Evolutionary conservation across 2,888 invertebrate species (phyloP), one percentile per base, ranked within the genome.

Genomic region (Oscheius sp.): DNA sequence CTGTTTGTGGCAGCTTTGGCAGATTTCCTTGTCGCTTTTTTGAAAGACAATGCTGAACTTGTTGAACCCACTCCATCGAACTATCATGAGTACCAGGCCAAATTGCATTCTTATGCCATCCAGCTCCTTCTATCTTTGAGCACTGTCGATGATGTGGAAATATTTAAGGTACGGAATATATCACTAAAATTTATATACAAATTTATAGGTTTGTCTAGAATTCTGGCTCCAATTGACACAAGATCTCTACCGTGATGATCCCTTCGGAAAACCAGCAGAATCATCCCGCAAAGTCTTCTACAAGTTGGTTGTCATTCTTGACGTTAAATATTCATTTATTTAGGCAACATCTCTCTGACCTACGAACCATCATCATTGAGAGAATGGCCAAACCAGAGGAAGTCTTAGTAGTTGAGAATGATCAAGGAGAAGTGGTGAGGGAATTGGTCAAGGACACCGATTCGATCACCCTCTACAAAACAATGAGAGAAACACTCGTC

Each of bases 391-490:
- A 97, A 89, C 99, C 99, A 0, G 99, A 99, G 90, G 99, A 99
- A 91, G 99, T 99, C 45, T 92, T 99, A 76, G 96, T 99, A 58
- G 98, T 99, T 52, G 99, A 99, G 90, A 99, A 99, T 91, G 99
- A 99, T 89, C 97, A 99, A 90, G 98, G 98, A 52, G 98, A 99
- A 91, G 79, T 79, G 41, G 98, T 99, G 12, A 91, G 99, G 78
- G 99, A 99, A 90, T 97, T 99, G 89, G 98, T 99, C 95, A 99
- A 98, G 90, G 99, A 99, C 90, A 99, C 99, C 46, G 99, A 99
- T 91, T 94, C 98, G 46, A 99, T 99, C 86, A 97, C 96, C 91
- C 92, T 99, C 89, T 99, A 99, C 91, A 98, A 97, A 91, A 99
- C 96, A 89, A 99, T 99, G 99, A 75, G 81, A 53, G 83, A 83